phyloP scores from a whole-genome alignment of 2,113 vertebrate species.

The Centropristis striata region DNA sequence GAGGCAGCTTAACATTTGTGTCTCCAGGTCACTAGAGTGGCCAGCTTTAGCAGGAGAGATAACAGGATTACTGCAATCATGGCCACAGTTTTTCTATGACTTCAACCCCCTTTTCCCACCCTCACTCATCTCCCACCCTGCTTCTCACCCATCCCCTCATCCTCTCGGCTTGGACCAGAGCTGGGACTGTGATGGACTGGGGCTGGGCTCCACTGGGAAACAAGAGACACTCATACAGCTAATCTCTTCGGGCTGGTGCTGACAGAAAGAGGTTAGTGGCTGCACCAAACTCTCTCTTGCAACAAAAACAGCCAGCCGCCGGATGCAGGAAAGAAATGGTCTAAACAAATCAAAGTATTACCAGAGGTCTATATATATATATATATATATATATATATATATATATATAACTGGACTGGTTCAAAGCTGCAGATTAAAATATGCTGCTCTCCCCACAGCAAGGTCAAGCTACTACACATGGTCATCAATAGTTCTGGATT shows the following conservation, averaged over 20 bases:
- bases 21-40: constrained; percentile 86
- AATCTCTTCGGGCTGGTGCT: constrained; percentile 83
- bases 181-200: constrained; percentile 79
- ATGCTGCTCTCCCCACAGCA: constrained; percentile 41
- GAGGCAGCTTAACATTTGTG: constrained; percentile 85
- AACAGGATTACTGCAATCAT: constrained; percentile 88
- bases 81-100: constrained; percentile 79
- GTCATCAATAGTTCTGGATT: constrained; percentile 42
- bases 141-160: constrained; percentile 55
- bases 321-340: constrained; percentile 10
- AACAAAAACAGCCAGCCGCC: constrained; percentile 53
- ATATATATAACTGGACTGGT: constrained; percentile 32
- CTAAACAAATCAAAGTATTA: constrained; percentile 72
- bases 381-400: not conserved
- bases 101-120: constrained; percentile 62
- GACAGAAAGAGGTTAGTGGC: constrained; percentile 86
- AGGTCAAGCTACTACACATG: constrained; percentile 68
- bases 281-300: constrained; percentile 68
- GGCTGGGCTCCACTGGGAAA: constrained; percentile 77
- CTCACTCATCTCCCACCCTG: constrained; percentile 36
- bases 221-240: constrained; percentile 83
- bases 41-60: constrained; percentile 86
- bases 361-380: constrained; percentile 11
- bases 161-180: constrained; percentile 71
- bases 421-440: constrained; percentile 56